Evolutionary conservation across 2,888 invertebrate genomes (phyloP).

Genomic region (Dysmachus trigonus): DNA sequence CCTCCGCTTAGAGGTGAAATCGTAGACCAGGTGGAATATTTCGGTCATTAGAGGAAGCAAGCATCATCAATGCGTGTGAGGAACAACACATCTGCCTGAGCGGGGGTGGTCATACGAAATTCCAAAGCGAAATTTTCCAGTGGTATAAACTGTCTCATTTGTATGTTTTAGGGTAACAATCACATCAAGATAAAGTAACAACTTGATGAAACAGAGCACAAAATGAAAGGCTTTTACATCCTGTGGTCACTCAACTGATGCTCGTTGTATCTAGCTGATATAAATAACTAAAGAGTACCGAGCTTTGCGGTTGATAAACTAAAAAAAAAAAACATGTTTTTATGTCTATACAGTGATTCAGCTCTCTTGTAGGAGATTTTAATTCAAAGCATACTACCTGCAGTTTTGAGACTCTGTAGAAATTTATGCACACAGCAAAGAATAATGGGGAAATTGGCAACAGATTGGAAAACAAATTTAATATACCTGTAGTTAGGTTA

Average conservation of each 20-base stretch:
- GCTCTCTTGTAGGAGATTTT: background rate
- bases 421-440: too few species aligned
- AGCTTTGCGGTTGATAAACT: background rate
- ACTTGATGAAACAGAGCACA: constrained; percentile 5
- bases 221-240: constrained; percentile 1
- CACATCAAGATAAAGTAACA: constrained; percentile 10
- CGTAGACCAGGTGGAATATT: constrained; percentile 28
- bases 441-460: too few species aligned
- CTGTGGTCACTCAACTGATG: background rate
- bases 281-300: background rate
- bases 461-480: too few species aligned
- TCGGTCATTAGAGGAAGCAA: constrained; percentile 27
- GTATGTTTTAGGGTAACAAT: constrained; percentile 8
- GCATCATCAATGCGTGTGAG: constrained; percentile 22
- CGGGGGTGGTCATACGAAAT: background rate
- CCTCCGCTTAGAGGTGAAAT: constrained; percentile 14
- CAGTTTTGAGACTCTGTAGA: background rate
- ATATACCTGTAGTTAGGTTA: too few species aligned
- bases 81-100: background rate
- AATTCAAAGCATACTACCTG: background rate
- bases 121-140: background rate
- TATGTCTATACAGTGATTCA: background rate
- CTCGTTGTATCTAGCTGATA: background rate
- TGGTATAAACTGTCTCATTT: background rate
- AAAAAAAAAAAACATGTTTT: background rate